Conservation (phyloP, 2,888 invertebrate species). For the Caradrina kadenii region DNA sequence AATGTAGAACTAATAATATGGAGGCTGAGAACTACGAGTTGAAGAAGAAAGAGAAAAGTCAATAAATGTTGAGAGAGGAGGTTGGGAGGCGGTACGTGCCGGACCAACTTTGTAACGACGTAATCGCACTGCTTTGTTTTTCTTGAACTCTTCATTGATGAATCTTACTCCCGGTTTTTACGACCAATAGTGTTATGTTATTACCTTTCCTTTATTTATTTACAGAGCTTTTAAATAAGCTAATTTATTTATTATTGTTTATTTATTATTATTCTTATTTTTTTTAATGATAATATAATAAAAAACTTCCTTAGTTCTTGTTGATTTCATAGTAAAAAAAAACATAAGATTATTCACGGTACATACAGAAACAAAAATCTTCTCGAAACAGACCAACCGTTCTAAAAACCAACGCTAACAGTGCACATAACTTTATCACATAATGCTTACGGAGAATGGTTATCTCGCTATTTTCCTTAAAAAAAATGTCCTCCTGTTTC, state of each 20-base stretch:
- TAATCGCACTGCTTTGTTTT: neutral
- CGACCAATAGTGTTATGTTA: neutral
- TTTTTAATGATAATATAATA: no score
- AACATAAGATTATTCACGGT: neutral
- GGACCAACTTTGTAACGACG: neutral
- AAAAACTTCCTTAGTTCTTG: no score
- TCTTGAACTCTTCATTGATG: neutral
- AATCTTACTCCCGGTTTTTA: neutral
- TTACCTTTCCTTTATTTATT: no score
- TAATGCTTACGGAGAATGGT: constrained; percentile 30
- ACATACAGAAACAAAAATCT: neutral
- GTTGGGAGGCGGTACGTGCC: neutral
- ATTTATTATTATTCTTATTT: no score
- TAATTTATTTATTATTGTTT: no score
- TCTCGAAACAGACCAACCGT: neutral
- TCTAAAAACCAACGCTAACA: constrained; percentile 10
- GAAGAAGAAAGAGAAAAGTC: constrained; percentile 28
- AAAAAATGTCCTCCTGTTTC: constrained; percentile 29
- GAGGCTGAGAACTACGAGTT: constrained; percentile 5
- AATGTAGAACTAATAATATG: constrained; percentile 32
- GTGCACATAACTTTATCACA: constrained; percentile 34
- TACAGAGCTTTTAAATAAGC: no score
- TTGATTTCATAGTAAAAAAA: no score
- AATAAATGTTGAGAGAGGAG: constrained; percentile 26
- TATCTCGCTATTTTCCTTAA: constrained; percentile 34